Conservation (phyloP, 1,140 invertebrate species). For the Drosophila ohnishii region DNA sequence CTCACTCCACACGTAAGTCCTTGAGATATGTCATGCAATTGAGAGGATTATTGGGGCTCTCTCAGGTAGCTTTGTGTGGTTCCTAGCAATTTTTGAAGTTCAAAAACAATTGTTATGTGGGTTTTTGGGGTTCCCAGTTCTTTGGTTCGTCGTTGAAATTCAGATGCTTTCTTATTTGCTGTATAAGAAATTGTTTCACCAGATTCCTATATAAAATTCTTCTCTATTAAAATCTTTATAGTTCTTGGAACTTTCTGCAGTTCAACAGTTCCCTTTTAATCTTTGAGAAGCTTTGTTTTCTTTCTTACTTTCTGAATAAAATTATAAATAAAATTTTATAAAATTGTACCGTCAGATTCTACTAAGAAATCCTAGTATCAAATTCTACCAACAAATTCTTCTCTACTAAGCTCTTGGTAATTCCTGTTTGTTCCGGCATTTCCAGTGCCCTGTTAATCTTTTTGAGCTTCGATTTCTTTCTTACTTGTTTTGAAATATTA, state of each 20-base stretch:
- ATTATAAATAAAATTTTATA: too few species aligned
- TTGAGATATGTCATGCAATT: not conserved
- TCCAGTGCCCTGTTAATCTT: too few species aligned
- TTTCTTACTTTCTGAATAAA: not conserved
- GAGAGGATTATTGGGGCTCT: not conserved
- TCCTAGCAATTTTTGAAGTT: not conserved
- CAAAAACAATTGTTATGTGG: too few species aligned
- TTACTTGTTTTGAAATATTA: not conserved
- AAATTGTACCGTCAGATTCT: too few species aligned
- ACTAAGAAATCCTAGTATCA: not conserved
- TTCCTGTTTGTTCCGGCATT: too few species aligned
- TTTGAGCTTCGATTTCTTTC: not conserved
- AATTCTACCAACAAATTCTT: not conserved
- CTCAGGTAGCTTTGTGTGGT: not conserved
- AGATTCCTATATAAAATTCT: not conserved
- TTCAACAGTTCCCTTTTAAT: not conserved
- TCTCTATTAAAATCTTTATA: not conserved
- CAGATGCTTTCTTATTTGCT: not conserved
- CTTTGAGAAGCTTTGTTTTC: not conserved
- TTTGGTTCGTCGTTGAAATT: not conserved
- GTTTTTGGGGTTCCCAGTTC: not conserved
- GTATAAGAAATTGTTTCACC: not conserved
- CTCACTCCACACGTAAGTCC: slow-evolving; percentile 16
- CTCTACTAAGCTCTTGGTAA: not conserved
- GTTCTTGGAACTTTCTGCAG: not conserved